Conservation (phyloP, 2,888 invertebrate genomes). For the Standfussiana lucernea region DNA sequence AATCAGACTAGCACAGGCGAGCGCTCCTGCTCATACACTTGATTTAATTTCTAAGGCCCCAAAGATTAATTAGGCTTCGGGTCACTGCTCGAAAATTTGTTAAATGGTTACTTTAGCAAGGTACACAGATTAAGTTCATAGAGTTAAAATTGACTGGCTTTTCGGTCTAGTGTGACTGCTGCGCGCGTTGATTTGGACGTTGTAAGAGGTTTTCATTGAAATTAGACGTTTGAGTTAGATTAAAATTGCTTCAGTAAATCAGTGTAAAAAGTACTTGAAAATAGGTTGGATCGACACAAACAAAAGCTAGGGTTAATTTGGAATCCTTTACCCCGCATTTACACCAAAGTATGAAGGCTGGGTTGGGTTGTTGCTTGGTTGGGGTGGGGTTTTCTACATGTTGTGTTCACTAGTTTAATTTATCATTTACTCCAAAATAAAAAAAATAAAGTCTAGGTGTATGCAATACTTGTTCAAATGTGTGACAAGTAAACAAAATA, state of each 20-base stretch:
- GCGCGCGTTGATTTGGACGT: neutral
- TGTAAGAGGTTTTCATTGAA: neutral
- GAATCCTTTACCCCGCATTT: neutral
- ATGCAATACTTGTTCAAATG: no score
- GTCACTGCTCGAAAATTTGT: neutral
- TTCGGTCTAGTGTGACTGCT: neutral
- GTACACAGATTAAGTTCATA: neutral
- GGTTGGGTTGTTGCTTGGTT: no score
- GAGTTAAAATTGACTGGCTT: neutral
- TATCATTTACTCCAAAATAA: neutral
- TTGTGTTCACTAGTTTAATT: neutral
- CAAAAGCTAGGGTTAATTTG: neutral
- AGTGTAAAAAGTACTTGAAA: neutral
- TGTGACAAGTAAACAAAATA: neutral
- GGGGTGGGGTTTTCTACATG: neutral
- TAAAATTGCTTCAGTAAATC: neutral
- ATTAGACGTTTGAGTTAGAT: no score
- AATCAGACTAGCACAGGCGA: slow-evolving; percentile 52
- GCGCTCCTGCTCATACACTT: slow-evolving; percentile 46
- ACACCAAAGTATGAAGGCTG: neutral
- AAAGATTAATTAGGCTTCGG: slow-evolving; percentile 24
- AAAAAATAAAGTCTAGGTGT: neutral
- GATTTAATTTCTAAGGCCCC: slow-evolving; percentile 38
- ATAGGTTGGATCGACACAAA: neutral
- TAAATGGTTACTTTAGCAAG: slow-evolving; percentile 2